Percentiles rank a stretch among this genome's conserved stretches.
Conservation (phyloP, 2,797 vertebrate species). For the Mormyrops boulengeri region DNA sequence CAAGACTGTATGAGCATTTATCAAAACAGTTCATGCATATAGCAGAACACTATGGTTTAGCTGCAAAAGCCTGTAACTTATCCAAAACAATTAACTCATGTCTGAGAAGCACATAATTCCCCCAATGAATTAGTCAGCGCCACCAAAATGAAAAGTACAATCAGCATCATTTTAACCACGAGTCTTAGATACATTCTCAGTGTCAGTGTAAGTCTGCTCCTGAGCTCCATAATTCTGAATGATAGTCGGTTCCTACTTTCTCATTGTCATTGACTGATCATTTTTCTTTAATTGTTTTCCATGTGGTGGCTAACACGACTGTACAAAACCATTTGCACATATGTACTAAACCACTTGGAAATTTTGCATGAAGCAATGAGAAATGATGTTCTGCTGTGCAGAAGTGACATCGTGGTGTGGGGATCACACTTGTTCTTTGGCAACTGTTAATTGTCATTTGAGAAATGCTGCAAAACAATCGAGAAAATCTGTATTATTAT, state of each 20-base stretch:
- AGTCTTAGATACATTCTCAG: neutral
- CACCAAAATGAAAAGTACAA: neutral
- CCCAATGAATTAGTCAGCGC: neutral
- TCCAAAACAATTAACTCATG: neutral
- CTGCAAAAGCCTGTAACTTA: neutral
- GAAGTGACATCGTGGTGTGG: neutral
- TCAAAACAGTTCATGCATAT: neutral
- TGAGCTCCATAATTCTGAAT: neutral
- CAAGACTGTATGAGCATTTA: neutral
- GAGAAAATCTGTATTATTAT: neutral
- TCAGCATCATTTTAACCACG: neutral
- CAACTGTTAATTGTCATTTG: neutral
- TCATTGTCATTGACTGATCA: neutral
- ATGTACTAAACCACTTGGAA: neutral
- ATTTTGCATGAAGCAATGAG: neutral
- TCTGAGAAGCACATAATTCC: neutral
- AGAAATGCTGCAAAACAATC: neutral
- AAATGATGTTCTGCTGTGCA: neutral
- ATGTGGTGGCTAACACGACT: neutral
- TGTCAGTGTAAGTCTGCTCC: neutral
- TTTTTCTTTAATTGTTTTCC: neutral
- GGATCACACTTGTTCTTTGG: too few species aligned
- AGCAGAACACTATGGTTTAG: neutral
- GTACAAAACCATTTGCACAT: neutral
- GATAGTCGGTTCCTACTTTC: neutral